These are phyloP conservation scores for Bellardia bayeri DNA, from an alignment of 2,888 invertebrate species.

Conservation along the genomic window DNA sequence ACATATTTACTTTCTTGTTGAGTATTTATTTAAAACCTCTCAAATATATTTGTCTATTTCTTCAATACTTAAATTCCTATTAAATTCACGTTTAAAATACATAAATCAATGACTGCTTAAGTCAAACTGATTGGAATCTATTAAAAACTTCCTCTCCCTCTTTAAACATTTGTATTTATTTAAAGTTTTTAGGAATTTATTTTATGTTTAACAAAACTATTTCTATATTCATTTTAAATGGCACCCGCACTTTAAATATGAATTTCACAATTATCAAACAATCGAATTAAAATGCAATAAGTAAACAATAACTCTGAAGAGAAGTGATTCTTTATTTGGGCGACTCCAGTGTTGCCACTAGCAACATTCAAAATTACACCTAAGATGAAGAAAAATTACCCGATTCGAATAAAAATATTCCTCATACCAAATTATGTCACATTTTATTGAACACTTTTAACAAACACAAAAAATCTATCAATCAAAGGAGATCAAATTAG, in stretches of 20 bases:
- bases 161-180: not conserved
- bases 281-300: conserved; percentile 18
- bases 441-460: too few species aligned
- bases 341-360: too few species aligned
- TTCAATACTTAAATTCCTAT: conserved; percentile 36
- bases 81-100: conserved; percentile 61
- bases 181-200: conserved; percentile 23
- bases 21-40: not conserved
- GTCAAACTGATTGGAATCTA: conserved; percentile 56
- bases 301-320: not conserved
- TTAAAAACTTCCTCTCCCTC: conserved; percentile 59
- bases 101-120: conserved; percentile 52
- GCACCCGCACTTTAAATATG: conserved; percentile 52
- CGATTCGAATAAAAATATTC: too few species aligned
- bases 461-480: too few species aligned
- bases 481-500: too few species aligned
- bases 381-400: too few species aligned
- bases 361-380: too few species aligned
- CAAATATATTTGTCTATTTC: not conserved
- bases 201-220: conserved; percentile 28
- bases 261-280: conserved; percentile 58
- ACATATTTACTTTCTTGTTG: not conserved
- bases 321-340: not conserved
- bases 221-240: conserved; percentile 1
- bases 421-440: too few species aligned